Conservation (phyloP, 2,797 vertebrate genomes). For the Paramormyrops hopkinsi region DNA sequence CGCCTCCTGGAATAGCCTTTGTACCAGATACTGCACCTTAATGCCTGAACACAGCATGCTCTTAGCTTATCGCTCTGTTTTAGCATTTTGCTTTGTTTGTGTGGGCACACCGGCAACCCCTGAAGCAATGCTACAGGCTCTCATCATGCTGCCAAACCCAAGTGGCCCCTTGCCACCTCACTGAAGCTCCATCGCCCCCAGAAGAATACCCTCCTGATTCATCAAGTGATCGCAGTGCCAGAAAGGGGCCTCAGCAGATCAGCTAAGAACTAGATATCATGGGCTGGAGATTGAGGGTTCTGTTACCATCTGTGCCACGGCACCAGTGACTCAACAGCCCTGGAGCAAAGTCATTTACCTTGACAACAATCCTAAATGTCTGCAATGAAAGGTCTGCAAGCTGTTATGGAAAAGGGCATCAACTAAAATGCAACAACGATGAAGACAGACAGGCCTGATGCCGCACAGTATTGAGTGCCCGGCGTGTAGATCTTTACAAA, state of each 20-base stretch:
- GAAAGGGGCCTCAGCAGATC: background rate
- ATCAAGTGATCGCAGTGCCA: background rate
- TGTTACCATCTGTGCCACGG: background rate
- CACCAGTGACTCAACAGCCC: background rate
- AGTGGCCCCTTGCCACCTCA: background rate
- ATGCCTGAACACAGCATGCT: background rate
- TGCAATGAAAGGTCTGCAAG: background rate
- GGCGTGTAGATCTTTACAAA: background rate
- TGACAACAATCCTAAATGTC: background rate
- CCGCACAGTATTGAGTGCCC: background rate
- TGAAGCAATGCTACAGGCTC: background rate
- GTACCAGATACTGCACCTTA: background rate
- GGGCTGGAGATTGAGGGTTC: background rate
- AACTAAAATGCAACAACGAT: background rate
- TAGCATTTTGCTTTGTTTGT: background rate
- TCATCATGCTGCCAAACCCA: background rate
- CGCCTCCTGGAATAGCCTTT: background rate
- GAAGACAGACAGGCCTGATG: slow-evolving; percentile 3
- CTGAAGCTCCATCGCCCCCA: background rate
- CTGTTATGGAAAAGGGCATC: background rate
- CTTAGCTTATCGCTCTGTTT: background rate
- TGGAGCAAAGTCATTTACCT: slow-evolving; percentile 7
- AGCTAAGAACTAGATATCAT: background rate
- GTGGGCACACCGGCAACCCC: background rate
- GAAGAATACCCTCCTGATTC: background rate